These are phyloP conservation scores for Ditylenchus dipsaci DNA, from an alignment of 1,140 invertebrate genomes.

Conservation along the genomic window DNA sequence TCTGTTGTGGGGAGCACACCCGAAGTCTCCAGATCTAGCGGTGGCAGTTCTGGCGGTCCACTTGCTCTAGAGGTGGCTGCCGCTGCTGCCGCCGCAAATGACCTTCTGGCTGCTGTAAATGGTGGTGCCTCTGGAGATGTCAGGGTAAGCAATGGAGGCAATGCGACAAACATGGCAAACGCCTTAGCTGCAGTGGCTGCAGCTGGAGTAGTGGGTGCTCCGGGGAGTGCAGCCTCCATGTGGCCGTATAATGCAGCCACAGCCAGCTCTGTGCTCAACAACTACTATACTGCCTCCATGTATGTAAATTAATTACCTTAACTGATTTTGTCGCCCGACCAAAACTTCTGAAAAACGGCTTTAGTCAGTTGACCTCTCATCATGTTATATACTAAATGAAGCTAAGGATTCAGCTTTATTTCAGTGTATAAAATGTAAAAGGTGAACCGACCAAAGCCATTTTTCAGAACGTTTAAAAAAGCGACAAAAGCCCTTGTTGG, in stretches of 20 bases:
- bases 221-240: not conserved
- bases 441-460: too few relatives aligned
- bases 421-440: too few relatives aligned
- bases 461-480: too few relatives aligned
- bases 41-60: not conserved
- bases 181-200: conserved; percentile 2
- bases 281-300: conserved; percentile 14
- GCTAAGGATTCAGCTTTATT: too few relatives aligned
- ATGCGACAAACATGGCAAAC: not conserved
- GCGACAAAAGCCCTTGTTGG: too few relatives aligned
- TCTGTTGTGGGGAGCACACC: not conserved
- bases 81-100: not conserved
- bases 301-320: too few relatives aligned
- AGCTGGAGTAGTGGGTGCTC: not conserved
- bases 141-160: not conserved
- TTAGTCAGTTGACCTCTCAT: too few relatives aligned
- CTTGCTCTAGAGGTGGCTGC: not conserved
- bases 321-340: too few relatives aligned
- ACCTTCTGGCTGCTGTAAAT: not conserved
- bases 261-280: conserved; percentile 8
- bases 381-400: too few relatives aligned
- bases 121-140: not conserved
- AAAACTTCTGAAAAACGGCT: too few relatives aligned
- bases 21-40: not conserved
- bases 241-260: conserved; percentile 6